Evolutionary conservation across 1,140 invertebrate genomes (phyloP).

Genomic region (Papilio polyxenes): DNA sequence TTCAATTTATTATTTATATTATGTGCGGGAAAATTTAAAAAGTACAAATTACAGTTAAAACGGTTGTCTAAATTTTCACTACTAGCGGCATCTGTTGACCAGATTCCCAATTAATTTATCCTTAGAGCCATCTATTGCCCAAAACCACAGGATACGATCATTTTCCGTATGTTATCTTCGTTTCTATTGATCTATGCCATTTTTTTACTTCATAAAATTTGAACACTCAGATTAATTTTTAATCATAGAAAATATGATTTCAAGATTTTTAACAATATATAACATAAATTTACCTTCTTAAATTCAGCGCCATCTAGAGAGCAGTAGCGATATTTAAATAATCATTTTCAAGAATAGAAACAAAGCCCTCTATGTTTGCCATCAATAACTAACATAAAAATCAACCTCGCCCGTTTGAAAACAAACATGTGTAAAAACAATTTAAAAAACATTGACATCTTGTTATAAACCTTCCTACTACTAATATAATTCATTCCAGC

Average conservation of each 20-base stretch:
- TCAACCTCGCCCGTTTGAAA: not conserved
- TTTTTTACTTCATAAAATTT: not conserved
- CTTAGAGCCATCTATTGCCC: not conserved
- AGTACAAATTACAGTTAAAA: not conserved
- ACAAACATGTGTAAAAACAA: too few relatives aligned
- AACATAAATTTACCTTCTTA: not conserved
- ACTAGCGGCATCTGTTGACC: not conserved
- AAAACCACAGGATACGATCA: not conserved
- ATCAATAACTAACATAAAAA: not conserved
- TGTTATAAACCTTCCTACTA: too few relatives aligned
- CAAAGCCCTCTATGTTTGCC: not conserved
- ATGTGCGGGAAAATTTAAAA: too few relatives aligned
- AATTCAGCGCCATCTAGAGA: conserved; percentile 45
- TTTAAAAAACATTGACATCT: too few relatives aligned
- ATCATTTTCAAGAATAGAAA: not conserved
- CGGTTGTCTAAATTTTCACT: too few relatives aligned
- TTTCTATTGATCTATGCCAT: not conserved
- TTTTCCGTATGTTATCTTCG: not conserved
- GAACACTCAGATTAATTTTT: not conserved
- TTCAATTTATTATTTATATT: too few relatives aligned
- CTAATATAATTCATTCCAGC: too few relatives aligned
- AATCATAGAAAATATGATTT: not conserved
- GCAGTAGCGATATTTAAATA: conserved; percentile 38
- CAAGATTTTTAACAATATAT: not conserved
- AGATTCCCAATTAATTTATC: not conserved